Evolutionary conservation across 2,113 vertebrate genomes (phyloP), one percentile per base, ranked within the genome.

Genomic region (Pimephales promelas): DNA sequence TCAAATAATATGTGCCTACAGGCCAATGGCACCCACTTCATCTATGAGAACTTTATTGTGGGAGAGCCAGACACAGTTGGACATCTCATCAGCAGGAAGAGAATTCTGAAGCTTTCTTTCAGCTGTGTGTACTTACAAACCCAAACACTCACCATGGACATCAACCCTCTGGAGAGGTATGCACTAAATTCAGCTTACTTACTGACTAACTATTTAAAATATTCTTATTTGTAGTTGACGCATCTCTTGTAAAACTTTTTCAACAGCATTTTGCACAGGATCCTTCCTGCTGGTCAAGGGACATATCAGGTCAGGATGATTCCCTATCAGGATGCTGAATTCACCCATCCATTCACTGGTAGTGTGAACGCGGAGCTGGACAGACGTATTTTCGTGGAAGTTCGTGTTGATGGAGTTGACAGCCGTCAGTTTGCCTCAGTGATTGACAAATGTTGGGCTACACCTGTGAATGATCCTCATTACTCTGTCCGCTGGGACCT

Each of bases 391-490:
- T 92, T 91, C 4, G 40, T 94, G 4, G 89, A 26, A 49, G 88
- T 94, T 68, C 0, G 7, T 5, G 75, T 90, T n/a, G 86, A 66
- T 16, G 92, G 89, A 64, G 80, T 92, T 1, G 92, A 95, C 81
- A 31, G 45, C 11, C 16, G 3, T 1, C 92, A 88, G 71, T 86
- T 93, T 40, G 79, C 92, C 57, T 80, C 86, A 1, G 45, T 93
- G 74, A 10, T 94, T 64, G 89, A 91, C 14, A 81, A 80, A 1
- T 94, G 94, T 31, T 94, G 93, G 93, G 92, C 92, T 10, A 94
- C 92, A 0, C 91, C 93, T 0, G 61, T 89, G 20, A 90, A 88
- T 4, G 5, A 84, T 0, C 77, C 87, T 2, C 78, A 10, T 3
- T 82, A 86, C 76, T 64, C 70, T 31, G 13, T 90, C 71, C 89